Evolutionary conservation across 2,888 invertebrate species (phyloP).

Genomic region (Pegoplata infirma): DNA sequence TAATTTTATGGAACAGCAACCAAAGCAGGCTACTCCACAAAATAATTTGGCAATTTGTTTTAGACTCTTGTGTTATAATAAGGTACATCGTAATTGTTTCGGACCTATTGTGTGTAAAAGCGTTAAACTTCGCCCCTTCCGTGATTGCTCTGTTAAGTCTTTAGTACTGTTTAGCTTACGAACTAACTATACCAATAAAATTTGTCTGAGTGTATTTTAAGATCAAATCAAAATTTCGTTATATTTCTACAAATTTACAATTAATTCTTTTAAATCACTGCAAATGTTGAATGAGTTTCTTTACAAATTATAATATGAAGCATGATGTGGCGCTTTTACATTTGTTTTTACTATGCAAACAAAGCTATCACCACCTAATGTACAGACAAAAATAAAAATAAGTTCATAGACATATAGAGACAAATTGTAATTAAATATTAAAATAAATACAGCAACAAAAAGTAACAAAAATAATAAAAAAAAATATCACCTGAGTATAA

Average conservation of each 20-base stretch:
- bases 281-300: background rate
- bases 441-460: conserved; percentile 19
- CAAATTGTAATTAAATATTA: conserved; percentile 49
- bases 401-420: conserved; percentile 11
- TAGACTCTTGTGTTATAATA: too few relatives aligned
- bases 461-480: background rate
- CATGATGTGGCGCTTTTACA: conserved; percentile 28
- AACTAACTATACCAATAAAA: too few relatives aligned
- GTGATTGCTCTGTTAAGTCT: too few relatives aligned
- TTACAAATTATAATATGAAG: conserved; percentile 18
- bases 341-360: conserved; percentile 32
- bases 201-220: too few relatives aligned
- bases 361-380: conserved; percentile 29
- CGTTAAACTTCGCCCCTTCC: too few relatives aligned
- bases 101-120: too few relatives aligned
- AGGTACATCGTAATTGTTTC: too few relatives aligned
- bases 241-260: background rate
- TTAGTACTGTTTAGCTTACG: too few relatives aligned
- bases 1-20: too few relatives aligned
- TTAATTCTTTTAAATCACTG: background rate
- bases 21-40: too few relatives aligned
- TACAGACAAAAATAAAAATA: conserved; percentile 8
- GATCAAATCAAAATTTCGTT: too few relatives aligned
- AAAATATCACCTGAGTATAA: conserved; percentile 11
- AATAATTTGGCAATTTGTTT: too few relatives aligned